Percentiles rank a stretch among this genome's conserved stretches.
Evolutionary conservation across 2,797 vertebrate genomes (phyloP).

Genomic region (Alfaro cultratus): DNA sequence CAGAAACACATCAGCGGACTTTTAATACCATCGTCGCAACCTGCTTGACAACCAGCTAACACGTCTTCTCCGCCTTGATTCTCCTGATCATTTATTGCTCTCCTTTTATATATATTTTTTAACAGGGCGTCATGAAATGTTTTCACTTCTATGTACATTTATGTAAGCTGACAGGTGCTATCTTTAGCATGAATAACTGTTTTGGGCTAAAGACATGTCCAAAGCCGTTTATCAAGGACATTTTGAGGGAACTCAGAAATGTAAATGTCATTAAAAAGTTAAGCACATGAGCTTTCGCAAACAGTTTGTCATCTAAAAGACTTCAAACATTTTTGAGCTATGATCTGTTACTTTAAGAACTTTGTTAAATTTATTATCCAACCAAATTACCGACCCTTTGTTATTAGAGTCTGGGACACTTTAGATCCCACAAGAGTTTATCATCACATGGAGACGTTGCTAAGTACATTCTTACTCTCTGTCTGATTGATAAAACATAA

Average conservation of each 20-base stretch:
- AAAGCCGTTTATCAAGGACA: not conserved
- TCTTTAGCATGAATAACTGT: not conserved
- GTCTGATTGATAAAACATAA: too few species aligned
- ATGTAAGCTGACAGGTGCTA: not conserved
- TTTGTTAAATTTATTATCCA: not conserved
- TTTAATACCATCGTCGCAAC: conserved; percentile 69
- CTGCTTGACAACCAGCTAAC: conserved; percentile 21
- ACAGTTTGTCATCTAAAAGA: not conserved
- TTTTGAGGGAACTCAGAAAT: not conserved
- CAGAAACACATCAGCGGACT: conserved; percentile 70
- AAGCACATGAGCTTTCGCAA: not conserved
- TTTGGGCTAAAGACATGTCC: not conserved
- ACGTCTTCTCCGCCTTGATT: conserved; percentile 13
- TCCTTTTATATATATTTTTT: not conserved
- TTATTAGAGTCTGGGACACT: not conserved
- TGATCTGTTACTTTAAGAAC: not conserved
- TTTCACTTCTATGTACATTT: not conserved
- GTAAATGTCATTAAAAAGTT: not conserved
- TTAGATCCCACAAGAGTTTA: not conserved
- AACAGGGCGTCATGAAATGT: not conserved
- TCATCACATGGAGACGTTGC: not conserved
- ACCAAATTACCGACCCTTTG: not conserved
- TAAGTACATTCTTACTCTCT: not conserved
- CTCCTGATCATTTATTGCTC: not conserved
- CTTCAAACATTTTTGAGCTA: not conserved